Evolutionary conservation across 2,888 invertebrate genomes (phyloP).

Genomic region (Schrankia costaestrigalis): DNA sequence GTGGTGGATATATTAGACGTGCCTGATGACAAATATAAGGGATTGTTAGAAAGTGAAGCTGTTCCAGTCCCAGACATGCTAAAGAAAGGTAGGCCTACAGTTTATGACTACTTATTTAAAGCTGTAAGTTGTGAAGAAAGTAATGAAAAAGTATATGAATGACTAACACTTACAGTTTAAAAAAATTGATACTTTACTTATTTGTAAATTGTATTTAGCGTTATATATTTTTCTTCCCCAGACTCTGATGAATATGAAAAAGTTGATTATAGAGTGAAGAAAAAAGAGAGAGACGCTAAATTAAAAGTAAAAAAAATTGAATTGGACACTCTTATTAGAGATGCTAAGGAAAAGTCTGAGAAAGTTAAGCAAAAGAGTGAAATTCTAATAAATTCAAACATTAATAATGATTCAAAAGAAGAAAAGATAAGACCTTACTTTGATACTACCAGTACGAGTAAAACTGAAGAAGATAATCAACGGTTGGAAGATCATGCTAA

Average conservation of each 20-base stretch:
- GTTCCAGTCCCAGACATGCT: constrained; percentile 2
- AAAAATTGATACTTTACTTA: neutral
- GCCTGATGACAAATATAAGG: constrained; percentile 1
- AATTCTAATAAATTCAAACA: neutral
- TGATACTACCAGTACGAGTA: too few relatives aligned
- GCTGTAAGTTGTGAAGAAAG: constrained; percentile 11
- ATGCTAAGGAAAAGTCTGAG: constrained; percentile 4
- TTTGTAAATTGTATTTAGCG: neutral
- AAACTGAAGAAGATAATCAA: too few relatives aligned
- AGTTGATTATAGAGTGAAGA: constrained; percentile 6
- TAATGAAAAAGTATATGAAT: constrained; percentile 19
- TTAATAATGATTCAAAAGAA: too few relatives aligned
- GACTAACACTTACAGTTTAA: neutral
- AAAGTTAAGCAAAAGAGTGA: neutral
- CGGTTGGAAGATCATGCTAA: too few relatives aligned
- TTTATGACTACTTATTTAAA: constrained; percentile 20
- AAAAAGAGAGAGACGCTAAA: constrained; percentile 5
- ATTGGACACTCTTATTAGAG: constrained; percentile 6
- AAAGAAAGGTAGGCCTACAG: constrained; percentile 12
- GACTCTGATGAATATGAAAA: constrained; percentile 2
- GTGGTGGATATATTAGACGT: constrained; percentile 6
- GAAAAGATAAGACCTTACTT: too few relatives aligned
- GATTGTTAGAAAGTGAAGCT: constrained; percentile 5
- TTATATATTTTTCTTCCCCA: constrained; percentile 1
- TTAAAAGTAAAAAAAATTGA: constrained; percentile 3